Percentiles rank a stretch among this genome's conserved stretches.
phyloP scores from a whole-genome alignment of 2,113 vertebrate genomes.

The Trematocara zebra region DNA sequence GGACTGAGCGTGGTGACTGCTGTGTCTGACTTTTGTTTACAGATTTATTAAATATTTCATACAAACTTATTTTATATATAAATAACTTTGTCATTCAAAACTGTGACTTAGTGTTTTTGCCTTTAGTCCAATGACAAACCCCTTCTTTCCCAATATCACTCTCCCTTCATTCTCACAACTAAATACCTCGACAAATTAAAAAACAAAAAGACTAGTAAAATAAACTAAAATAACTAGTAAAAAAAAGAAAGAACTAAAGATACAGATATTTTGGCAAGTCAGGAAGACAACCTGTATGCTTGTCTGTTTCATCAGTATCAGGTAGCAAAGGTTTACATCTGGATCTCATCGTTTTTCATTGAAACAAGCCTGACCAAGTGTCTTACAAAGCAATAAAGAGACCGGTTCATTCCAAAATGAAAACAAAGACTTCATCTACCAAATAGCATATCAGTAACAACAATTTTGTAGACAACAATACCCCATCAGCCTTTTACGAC shows the following conservation, averaged over 20 bases:
- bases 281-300: slow-evolving; percentile 27
- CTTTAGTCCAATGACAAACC: slow-evolving; percentile 18
- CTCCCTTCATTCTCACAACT: slow-evolving; percentile 55
- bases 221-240: not conserved
- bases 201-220: not conserved
- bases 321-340: not conserved
- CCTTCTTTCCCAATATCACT: slow-evolving; percentile 13
- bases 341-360: not conserved
- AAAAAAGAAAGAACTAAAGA: slow-evolving; percentile 13
- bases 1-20: not conserved
- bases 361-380: not conserved
- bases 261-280: slow-evolving; percentile 20
- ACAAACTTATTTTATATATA: slow-evolving; percentile 47
- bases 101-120: slow-evolving; percentile 12
- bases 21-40: not conserved
- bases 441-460: not conserved
- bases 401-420: slow-evolving; percentile 3
- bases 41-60: slow-evolving; percentile 48
- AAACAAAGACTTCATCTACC: not conserved
- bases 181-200: not conserved
- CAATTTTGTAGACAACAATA: not conserved
- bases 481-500: not conserved
- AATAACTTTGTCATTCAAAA: slow-evolving; percentile 45
- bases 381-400: not conserved
- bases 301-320: not conserved